Percentiles rank a stretch among this genome's conserved stretches.
These are phyloP conservation scores for Temnopleurus reevesii DNA, from an alignment of 53 echinoderm and acorn worm species.

Conservation along the genomic window DNA sequence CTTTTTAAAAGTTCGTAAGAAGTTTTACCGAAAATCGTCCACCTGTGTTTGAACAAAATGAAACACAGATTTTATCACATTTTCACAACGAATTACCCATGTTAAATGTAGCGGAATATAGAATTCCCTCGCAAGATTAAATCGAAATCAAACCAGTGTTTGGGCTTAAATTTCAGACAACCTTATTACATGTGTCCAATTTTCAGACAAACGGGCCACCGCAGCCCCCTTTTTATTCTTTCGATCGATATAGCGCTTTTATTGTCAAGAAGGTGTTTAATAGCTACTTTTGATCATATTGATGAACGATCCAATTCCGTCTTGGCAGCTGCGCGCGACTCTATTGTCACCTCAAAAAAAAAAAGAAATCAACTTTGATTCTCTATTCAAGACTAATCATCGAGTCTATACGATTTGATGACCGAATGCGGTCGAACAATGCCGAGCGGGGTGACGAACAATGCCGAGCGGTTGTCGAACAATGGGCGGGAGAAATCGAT, in stretches of 20 bases:
- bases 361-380: conserved; percentile 17
- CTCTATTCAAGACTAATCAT: conserved; percentile 44
- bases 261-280: conserved; percentile 22
- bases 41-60: neutral
- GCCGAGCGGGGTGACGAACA: conserved; percentile 37
- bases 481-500: conserved; percentile 40
- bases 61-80: conserved; percentile 13
- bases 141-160: neutral
- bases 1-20: too few relatives aligned
- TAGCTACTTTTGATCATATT: conserved; percentile 13
- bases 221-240: neutral
- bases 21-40: conserved; percentile 3
- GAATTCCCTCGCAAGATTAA: neutral
- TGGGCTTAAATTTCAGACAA: neutral
- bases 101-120: conserved; percentile 40
- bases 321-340: conserved; percentile 44
- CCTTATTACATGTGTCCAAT: conserved; percentile 30
- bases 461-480: conserved; percentile 36
- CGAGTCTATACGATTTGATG: conserved; percentile 59
- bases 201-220: neutral
- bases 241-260: conserved; percentile 32
- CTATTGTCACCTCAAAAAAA: neutral
- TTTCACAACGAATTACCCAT: neutral
- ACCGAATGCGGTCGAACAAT: conserved; percentile 57
- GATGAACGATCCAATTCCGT: conserved; percentile 28